Conservation (phyloP, 2,888 invertebrate genomes). For the Clitarchus hookeri region DNA sequence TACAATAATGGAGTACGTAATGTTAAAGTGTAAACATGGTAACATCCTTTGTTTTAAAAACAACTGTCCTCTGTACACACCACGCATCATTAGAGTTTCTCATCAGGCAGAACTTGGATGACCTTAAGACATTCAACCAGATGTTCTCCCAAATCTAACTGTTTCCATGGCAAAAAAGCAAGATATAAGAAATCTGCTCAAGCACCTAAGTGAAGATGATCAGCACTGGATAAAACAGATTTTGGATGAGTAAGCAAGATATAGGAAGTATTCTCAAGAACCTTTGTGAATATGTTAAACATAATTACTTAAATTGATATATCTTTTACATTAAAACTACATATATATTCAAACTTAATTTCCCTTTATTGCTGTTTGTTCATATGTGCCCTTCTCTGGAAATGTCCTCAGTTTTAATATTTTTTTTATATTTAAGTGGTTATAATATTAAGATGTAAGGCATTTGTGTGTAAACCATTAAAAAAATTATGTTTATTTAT, state of each 20-base stretch:
- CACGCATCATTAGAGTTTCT: not conserved
- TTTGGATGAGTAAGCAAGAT: too few relatives aligned
- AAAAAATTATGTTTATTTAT: too few relatives aligned
- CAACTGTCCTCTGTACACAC: not conserved
- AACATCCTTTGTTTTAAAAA: not conserved
- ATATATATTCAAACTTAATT: too few relatives aligned
- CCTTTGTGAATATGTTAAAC: not conserved
- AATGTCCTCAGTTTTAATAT: too few relatives aligned
- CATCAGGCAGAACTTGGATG: not conserved
- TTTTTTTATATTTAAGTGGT: too few relatives aligned
- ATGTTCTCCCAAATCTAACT: not conserved
- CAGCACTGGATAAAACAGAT: not conserved
- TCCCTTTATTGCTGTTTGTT: too few relatives aligned
- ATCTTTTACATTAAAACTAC: too few relatives aligned
- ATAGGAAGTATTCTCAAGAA: not conserved
- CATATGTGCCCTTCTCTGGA: too few relatives aligned
- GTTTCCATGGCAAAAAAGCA: not conserved
- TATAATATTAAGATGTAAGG: too few relatives aligned
- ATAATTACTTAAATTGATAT: too few relatives aligned
- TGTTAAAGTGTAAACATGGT: not conserved
- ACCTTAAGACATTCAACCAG: constrained; percentile 11
- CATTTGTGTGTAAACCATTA: too few relatives aligned
- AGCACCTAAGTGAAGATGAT: not conserved
- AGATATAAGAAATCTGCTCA: too few relatives aligned
- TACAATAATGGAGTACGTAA: constrained; percentile 19